Evolutionary conservation across 1,140 invertebrate species (phyloP), one percentile per base, ranked within the genome.

Genomic region (Lethrus apterus): DNA sequence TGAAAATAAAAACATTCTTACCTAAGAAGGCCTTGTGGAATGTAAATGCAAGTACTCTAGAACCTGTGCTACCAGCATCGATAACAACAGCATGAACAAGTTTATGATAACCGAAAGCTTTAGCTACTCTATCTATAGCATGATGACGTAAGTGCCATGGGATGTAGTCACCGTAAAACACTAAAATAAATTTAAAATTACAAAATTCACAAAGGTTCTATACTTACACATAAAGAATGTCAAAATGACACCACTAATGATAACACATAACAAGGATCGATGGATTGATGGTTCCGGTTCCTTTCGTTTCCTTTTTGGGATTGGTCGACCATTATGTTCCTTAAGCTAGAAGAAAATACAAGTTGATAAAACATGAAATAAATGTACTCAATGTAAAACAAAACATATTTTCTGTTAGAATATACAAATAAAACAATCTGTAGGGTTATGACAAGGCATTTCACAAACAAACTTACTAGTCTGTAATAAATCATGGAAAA

Each of bases 41-140:
- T 51, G 83, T 84, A 63, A 92, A 97, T 0, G 92, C 86, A 53
- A 94, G 73, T 8, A 97, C 79, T 46, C 94, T 77, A 34, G 90
- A 90, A 0, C 93, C 95, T 0, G 95, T 98, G 15, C 90, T 94
- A 9, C 94, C 94, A 1, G 93, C 93, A 72, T 98, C 94, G 47
- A 98, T 89, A 31, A 98, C 83, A n/a, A 94, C 85, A 0, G 89
- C 89, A 72, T 93, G 85, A 44, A 88, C 82, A 18, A 79, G 75
- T 47, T 83, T 78, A 62, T 81, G 72, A 56, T 84, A 78, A 3
- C 83, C 83, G 23, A 87, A 67, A 46, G 69, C 71, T 54, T 78
- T 76, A 26, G 79, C 80, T 20, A 85, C 54, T 13, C 73, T 72
- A 59, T 85, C 83, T 52, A 82, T 52, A 36, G 72, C 63, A 2